These are phyloP conservation scores for Lontra canadensis DNA, from an alignment of 2,113 vertebrate species.

Conservation along the genomic window DNA sequence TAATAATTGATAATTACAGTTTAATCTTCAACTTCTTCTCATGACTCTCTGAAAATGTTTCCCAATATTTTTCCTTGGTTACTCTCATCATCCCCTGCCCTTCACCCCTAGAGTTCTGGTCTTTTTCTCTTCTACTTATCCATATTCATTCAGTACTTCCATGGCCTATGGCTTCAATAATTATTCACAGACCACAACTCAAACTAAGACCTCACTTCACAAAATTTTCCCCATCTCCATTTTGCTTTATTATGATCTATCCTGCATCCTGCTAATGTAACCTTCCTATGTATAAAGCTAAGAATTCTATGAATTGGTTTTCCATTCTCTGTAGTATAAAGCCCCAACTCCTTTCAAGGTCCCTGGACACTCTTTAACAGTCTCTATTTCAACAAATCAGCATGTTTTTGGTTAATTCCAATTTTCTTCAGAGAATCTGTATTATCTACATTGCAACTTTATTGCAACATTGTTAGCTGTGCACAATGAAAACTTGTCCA, in stretches of 20 bases:
- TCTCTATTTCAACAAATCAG: background rate
- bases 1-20: background rate
- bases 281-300: background rate
- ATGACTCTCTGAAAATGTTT: background rate
- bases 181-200: background rate
- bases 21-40: background rate
- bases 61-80: background rate
- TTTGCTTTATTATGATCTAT: background rate
- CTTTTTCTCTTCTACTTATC: background rate
- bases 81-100: rapidly evolving
- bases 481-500: background rate
- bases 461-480: background rate
- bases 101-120: background rate
- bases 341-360: background rate
- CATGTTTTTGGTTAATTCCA: background rate
- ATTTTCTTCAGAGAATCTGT: background rate
- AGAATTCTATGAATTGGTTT: background rate
- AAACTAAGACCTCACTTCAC: background rate
- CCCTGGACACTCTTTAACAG: background rate
- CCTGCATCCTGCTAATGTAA: background rate
- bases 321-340: background rate
- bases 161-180: background rate
- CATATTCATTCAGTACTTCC: background rate
- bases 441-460: background rate
- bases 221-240: background rate